Conservation (phyloP, 2,797 vertebrate genomes). For the Danio albolineatus region DNA sequence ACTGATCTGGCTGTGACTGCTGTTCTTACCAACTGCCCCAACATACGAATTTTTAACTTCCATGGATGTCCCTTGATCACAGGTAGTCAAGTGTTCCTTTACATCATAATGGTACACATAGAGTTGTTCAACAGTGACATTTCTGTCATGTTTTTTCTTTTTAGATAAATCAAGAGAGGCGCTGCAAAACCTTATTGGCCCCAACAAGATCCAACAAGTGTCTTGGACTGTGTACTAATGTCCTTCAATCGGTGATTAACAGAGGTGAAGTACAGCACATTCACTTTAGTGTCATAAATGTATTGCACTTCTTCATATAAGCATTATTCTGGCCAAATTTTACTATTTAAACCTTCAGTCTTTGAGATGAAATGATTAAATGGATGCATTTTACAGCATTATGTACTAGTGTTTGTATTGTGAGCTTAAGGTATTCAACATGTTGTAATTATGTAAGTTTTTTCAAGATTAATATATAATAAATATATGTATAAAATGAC, state of each 20-base stretch:
- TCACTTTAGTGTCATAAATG: background rate
- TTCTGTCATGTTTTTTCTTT: constrained; percentile 36
- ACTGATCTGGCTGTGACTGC: constrained; percentile 83
- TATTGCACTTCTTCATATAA: background rate
- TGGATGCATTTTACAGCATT: background rate
- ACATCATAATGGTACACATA: background rate
- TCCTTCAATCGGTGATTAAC: background rate
- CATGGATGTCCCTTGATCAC: constrained; percentile 86
- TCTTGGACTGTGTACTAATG: constrained; percentile 86
- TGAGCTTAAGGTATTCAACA: background rate
- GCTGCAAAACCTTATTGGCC: constrained; percentile 78
- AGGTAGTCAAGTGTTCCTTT: constrained; percentile 71
- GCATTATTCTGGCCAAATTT: background rate
- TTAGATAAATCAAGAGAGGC: constrained; percentile 82
- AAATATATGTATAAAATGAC: no score
- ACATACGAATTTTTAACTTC: constrained; percentile 84
- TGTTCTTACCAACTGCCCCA: constrained; percentile 81
- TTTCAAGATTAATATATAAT: background rate
- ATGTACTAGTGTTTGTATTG: background rate
- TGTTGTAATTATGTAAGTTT: background rate
- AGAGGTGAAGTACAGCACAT: background rate
- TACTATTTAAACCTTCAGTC: background rate
- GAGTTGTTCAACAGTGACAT: background rate
- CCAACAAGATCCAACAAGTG: constrained; percentile 84
- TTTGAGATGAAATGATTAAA: background rate